Conservation (phyloP, 2,797 vertebrate genomes). For the Bovichtus diacanthus region DNA sequence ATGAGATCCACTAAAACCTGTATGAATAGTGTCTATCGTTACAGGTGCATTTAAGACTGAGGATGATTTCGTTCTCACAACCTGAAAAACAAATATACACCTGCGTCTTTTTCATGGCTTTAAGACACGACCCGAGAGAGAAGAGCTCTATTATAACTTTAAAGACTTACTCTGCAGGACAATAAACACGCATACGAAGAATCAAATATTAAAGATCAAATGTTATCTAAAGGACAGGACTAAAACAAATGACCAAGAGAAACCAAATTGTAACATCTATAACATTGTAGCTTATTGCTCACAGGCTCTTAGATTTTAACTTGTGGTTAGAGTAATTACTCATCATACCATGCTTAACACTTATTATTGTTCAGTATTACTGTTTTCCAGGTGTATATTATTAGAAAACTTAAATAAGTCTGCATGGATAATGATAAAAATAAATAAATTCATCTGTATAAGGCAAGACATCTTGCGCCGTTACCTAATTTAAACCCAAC, state of each 20-base stretch:
- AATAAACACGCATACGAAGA: background rate
- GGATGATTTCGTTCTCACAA: background rate
- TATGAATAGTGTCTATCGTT: background rate
- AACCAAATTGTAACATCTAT: background rate
- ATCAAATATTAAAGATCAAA: background rate
- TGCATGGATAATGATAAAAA: background rate
- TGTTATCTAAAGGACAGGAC: background rate
- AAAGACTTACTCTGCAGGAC: too few relatives aligned
- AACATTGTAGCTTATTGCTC: background rate
- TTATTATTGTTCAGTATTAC: background rate
- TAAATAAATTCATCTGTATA: background rate
- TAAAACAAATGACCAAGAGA: background rate
- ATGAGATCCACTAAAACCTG: background rate
- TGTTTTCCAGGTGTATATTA: background rate
- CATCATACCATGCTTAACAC: background rate
- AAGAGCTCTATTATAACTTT: background rate
- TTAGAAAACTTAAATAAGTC: background rate
- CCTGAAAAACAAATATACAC: background rate
- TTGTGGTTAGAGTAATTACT: background rate
- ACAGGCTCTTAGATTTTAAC: background rate
- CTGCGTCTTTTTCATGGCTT: background rate
- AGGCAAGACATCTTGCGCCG: background rate
- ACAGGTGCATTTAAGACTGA: background rate
- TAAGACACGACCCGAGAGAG: constrained; percentile 1
- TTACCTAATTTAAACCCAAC: constrained; percentile 8